Evolutionary conservation across 2,797 vertebrate species (phyloP).

Genomic region (Microctenopoma steveboyesi): DNA sequence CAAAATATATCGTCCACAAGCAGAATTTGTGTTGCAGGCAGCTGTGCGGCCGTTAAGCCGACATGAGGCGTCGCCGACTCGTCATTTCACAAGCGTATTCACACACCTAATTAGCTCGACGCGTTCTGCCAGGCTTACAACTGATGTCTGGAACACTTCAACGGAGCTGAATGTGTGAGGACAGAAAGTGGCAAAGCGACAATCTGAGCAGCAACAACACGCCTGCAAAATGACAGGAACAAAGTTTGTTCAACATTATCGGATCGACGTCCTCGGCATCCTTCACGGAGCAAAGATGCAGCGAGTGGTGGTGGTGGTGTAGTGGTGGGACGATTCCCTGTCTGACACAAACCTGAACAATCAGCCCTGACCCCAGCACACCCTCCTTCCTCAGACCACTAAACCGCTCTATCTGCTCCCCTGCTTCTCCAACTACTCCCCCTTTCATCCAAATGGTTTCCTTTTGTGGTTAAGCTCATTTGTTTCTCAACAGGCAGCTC

Average conservation of each 20-base stretch:
- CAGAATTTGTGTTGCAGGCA: background rate
- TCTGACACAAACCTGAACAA: background rate
- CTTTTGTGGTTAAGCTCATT: constrained; percentile 60
- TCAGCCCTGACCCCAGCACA: background rate
- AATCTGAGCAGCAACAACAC: constrained; percentile 35
- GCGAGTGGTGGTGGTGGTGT: too few species aligned
- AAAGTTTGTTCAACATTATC: constrained; percentile 13
- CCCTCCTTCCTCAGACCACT: background rate
- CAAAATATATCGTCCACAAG: background rate
- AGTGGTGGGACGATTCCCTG: too few species aligned
- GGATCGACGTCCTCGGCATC: background rate
- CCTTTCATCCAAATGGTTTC: constrained; percentile 48
- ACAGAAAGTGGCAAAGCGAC: constrained; percentile 39
- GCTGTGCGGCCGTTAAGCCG: background rate
- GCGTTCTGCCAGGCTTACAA: background rate
- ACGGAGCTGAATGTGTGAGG: constrained; percentile 38
- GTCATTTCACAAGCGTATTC: background rate
- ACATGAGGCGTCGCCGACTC: background rate
- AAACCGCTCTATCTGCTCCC: background rate
- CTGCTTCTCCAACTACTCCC: background rate
- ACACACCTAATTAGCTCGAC: constrained; percentile 10
- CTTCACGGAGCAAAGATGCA: background rate
- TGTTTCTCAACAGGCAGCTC: constrained; percentile 59
- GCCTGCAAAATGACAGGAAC: constrained; percentile 8
- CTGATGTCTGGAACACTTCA: constrained; percentile 7